Conservation (phyloP, 1,140 invertebrate species). For the Dolichoris vasculosae region DNA sequence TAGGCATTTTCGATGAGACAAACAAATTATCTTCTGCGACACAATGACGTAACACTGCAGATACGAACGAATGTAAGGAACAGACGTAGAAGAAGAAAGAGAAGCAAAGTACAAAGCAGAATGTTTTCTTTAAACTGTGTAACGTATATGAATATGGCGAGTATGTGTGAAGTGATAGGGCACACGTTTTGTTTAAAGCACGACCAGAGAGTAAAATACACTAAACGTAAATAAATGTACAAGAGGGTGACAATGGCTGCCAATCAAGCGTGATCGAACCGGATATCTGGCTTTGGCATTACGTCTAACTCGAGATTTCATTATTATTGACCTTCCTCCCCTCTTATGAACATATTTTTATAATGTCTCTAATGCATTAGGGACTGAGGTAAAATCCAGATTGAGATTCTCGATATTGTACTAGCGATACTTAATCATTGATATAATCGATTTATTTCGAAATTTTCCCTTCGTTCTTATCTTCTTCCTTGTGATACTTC, state of each 20-base stretch:
- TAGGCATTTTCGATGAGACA: neutral
- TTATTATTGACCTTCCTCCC: neutral
- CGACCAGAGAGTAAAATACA: neutral
- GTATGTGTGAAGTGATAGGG: conserved; percentile 54
- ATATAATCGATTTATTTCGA: neutral
- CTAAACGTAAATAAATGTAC: neutral
- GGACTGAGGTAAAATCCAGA: too few species aligned
- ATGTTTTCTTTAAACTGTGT: neutral
- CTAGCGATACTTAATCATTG: neutral
- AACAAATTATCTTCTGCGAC: neutral
- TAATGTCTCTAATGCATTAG: neutral
- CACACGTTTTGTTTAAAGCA: conserved; percentile 56
- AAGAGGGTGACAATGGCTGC: conserved; percentile 57
- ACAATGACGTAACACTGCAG: neutral
- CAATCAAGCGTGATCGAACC: conserved; percentile 61
- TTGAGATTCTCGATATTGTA: neutral
- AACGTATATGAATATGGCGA: conserved; percentile 46
- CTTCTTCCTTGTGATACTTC: too few species aligned
- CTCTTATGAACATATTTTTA: too few species aligned
- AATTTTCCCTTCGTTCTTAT: neutral
- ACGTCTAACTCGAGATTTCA: conserved; percentile 43
- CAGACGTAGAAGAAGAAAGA: neutral
- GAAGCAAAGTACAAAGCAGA: neutral
- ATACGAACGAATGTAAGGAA: neutral
- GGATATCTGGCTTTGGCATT: conserved; percentile 44